Percentiles rank a stretch among this genome's conserved stretches.
phyloP scores from a whole-genome alignment of 2,113 vertebrate species.

The Siniperca chuatsi region DNA sequence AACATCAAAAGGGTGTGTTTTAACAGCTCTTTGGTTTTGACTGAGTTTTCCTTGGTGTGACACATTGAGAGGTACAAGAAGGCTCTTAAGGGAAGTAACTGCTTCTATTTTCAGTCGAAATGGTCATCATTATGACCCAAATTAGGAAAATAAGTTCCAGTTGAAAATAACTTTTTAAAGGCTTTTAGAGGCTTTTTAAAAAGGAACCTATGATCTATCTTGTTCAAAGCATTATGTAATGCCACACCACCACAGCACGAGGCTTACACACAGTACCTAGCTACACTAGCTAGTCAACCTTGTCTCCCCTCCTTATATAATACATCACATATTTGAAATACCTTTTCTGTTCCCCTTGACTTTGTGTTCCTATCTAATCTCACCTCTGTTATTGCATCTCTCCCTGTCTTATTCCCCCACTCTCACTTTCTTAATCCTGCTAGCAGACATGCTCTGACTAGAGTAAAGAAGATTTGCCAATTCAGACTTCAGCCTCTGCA shows the following conservation, averaged over 20 bases:
- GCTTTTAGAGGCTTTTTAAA: not conserved
- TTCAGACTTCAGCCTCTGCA: conserved; percentile 87
- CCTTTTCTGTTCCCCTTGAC: conserved; percentile 31
- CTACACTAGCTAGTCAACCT: not conserved
- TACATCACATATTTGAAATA: conserved; percentile 69
- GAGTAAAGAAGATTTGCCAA: conserved; percentile 88
- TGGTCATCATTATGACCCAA: not conserved
- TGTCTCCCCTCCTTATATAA: not conserved
- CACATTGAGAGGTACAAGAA: not conserved
- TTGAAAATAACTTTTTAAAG: not conserved
- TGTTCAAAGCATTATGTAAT: conserved; percentile 37
- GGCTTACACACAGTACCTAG: conserved; percentile 63
- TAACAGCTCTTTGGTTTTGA: not conserved
- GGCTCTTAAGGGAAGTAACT: not conserved
- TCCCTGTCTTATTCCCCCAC: conserved; percentile 13
- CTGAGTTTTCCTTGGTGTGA: too few relatives aligned
- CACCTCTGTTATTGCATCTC: conserved; percentile 36
- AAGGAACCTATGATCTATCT: conserved; percentile 5
- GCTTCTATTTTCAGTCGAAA: conserved; percentile 3
- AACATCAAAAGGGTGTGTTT: conserved; percentile 22
- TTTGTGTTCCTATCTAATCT: conserved; percentile 34
- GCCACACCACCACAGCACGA: conserved; percentile 52
- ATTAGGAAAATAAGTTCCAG: not conserved
- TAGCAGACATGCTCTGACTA: conserved; percentile 86
- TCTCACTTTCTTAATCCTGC: conserved; percentile 81